These are phyloP conservation scores for Diloba caeruleocephala DNA, from an alignment of 2,888 invertebrate genomes.

Conservation along the genomic window DNA sequence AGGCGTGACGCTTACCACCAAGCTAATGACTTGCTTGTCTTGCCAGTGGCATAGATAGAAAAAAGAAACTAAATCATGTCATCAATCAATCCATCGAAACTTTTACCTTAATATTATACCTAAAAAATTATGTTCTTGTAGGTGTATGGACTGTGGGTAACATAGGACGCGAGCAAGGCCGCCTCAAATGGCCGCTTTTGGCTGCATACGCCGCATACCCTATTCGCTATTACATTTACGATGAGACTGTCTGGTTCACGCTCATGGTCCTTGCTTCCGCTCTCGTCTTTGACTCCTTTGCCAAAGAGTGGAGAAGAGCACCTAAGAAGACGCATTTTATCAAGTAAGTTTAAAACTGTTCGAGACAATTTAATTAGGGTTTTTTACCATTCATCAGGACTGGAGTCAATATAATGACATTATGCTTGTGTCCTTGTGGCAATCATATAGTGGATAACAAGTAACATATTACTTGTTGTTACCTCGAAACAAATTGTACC, in stretches of 20 bases:
- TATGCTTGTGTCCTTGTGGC: too few species aligned
- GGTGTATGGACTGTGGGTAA: constrained; percentile 98
- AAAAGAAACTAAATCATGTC: too few species aligned
- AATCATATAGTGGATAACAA: too few species aligned
- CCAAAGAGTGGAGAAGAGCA: constrained; percentile 93
- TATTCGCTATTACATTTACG: constrained; percentile 92
- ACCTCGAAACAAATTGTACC: too few species aligned
- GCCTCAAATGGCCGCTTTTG: constrained; percentile 91
- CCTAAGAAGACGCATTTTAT: constrained; percentile 78
- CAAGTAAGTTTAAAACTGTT: constrained; percentile 64
- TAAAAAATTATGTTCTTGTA: constrained; percentile 67
- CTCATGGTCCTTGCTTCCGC: constrained; percentile 91
- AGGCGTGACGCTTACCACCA: too few species aligned
- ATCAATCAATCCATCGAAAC: too few species aligned
- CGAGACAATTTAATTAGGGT: not conserved
- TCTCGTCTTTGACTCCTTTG: constrained; percentile 92
- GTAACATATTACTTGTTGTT: too few species aligned
- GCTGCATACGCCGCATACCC: constrained; percentile 92
- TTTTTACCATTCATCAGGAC: too few species aligned
- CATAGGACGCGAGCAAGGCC: constrained; percentile 94
- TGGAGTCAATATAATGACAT: too few species aligned
- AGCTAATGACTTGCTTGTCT: too few species aligned
- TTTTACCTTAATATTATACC: too few species aligned
- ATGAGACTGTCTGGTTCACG: constrained; percentile 92
- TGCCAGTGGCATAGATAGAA: too few species aligned